phyloP scores from a whole-genome alignment of 2,888 invertebrate genomes.

The Craniophora ligustri region DNA sequence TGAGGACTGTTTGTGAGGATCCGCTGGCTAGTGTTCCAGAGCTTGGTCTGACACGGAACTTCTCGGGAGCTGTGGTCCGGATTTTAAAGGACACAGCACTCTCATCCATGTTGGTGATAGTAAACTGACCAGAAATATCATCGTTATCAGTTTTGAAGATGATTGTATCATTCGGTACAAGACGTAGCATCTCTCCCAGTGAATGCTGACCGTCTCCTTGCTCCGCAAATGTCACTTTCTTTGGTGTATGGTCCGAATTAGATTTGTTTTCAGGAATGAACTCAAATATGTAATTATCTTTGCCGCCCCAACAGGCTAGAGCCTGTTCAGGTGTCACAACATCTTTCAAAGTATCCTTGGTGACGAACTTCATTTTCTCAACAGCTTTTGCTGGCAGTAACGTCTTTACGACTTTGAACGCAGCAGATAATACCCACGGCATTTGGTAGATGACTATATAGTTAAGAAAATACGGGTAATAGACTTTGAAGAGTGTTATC shows the following conservation, averaged over 20 bases:
- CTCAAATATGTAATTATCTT: constrained; percentile 91
- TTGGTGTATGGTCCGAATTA: constrained; percentile 76
- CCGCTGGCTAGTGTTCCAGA: constrained; percentile 92
- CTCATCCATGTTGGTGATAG: constrained; percentile 91
- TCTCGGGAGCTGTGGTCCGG: constrained; percentile 98
- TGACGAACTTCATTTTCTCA: constrained; percentile 95
- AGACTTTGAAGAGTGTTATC: constrained; percentile 95
- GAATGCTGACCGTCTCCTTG: constrained; percentile 77
- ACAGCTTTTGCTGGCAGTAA: constrained; percentile 96
- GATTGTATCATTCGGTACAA: constrained; percentile 92
- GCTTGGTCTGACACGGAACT: constrained; percentile 97
- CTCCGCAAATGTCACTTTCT: constrained; percentile 83
- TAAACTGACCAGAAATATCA: constrained; percentile 91
- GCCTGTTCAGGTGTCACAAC: constrained; percentile 93
- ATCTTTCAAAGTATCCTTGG: constrained; percentile 92
- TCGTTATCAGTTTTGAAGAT: constrained; percentile 91
- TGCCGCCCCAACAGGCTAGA: constrained; percentile 94
- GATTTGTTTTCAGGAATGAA: constrained; percentile 90
- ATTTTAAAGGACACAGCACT: constrained; percentile 90
- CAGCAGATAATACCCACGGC: constrained; percentile 98
- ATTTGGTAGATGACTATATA: constrained; percentile 97
- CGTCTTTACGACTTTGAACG: constrained; percentile 96
- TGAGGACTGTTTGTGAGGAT: constrained; percentile 90
- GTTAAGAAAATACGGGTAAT: constrained; percentile 96
- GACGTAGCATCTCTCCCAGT: constrained; percentile 88